These are phyloP conservation scores for Agelas oroides DNA, from an alignment of 37 sponge, comb jelly and placozoan species.

Conservation along the genomic window DNA sequence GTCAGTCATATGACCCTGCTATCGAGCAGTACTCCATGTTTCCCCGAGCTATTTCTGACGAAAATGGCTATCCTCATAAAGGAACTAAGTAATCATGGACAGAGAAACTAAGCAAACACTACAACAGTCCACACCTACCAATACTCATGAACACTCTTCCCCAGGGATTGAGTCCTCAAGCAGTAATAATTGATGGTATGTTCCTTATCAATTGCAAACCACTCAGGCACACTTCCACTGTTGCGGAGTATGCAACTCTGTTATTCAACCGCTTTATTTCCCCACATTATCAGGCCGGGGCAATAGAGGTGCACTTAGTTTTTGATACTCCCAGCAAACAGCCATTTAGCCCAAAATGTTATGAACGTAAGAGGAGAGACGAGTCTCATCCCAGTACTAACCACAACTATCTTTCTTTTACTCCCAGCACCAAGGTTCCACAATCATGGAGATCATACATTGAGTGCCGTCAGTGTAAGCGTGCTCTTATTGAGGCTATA, in stretches of 20 bases:
- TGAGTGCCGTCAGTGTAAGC: constrained; percentile 22
- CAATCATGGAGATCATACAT: constrained; percentile 9
- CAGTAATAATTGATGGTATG: constrained; percentile 22
- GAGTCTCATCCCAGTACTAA: background rate
- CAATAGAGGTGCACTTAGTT: constrained; percentile 19
- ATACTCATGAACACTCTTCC: background rate
- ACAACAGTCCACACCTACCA: background rate
- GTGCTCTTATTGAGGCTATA: background rate
- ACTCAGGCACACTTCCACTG: constrained; percentile 2
- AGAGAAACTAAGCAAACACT: constrained; percentile 11
- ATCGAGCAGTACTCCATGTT: constrained; percentile 35
- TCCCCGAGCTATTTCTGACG: constrained; percentile 27
- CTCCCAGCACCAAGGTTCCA: background rate
- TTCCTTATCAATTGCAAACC: constrained; percentile 23
- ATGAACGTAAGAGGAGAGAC: constrained; percentile 6
- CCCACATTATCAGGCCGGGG: background rate
- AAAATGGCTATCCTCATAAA: constrained; percentile 32
- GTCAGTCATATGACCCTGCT: background rate
- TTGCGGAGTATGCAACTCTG: constrained; percentile 21
- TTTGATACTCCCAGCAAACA: constrained; percentile 12
- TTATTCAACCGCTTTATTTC: constrained; percentile 14
- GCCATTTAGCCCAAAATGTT: constrained; percentile 5
- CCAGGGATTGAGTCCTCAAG: constrained; percentile 4
- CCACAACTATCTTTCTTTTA: constrained; percentile 4
- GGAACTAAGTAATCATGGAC: constrained; percentile 22